These are phyloP conservation scores for Haliclona indistincta DNA, from an alignment of 37 sponge, comb jelly and placozoan genomes.

Conservation along the genomic window DNA sequence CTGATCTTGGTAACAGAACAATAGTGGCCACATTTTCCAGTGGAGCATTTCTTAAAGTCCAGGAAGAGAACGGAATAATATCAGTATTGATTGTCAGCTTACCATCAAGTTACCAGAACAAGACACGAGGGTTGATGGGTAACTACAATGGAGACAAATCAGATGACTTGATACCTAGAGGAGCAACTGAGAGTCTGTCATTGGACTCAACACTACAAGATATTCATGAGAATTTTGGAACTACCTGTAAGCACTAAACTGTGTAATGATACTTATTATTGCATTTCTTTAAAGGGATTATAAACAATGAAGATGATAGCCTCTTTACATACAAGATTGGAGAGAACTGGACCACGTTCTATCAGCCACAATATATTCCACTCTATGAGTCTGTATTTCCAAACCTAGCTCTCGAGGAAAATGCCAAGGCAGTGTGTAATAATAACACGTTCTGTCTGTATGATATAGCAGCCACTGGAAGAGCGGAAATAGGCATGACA, in stretches of 20 bases:
- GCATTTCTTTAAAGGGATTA: slow-evolving; percentile 73
- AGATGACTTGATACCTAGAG: slow-evolving; percentile 41
- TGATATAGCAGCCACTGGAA: slow-evolving; percentile 66
- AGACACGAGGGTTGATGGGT: too few species aligned
- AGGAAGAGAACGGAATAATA: slow-evolving; percentile 39
- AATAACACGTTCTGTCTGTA: slow-evolving; percentile 47
- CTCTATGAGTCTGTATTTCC: slow-evolving; percentile 44
- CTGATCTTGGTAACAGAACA: slow-evolving; percentile 14
- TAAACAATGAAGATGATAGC: slow-evolving; percentile 22
- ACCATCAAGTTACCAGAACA: too few species aligned
- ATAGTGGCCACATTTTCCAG: slow-evolving; percentile 8
- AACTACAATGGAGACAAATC: slow-evolving; percentile 43
- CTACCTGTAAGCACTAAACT: too few species aligned
- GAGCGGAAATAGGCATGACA: slow-evolving; percentile 51
- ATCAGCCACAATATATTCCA: slow-evolving; percentile 50
- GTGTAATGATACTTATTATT: too few species aligned
- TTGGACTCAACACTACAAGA: slow-evolving; percentile 23
- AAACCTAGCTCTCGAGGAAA: slow-evolving; percentile 29
- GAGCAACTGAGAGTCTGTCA: slow-evolving; percentile 1
- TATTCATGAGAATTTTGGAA: slow-evolving; percentile 43
- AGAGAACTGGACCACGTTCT: slow-evolving; percentile 41
- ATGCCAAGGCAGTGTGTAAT: slow-evolving; percentile 49
- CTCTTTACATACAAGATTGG: slow-evolving; percentile 35
- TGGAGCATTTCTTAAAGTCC: slow-evolving; percentile 11
- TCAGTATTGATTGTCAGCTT: slow-evolving; percentile 20